These are phyloP conservation scores for Erebia aethiops DNA, from an alignment of 2,888 invertebrate species.

Conservation along the genomic window DNA sequence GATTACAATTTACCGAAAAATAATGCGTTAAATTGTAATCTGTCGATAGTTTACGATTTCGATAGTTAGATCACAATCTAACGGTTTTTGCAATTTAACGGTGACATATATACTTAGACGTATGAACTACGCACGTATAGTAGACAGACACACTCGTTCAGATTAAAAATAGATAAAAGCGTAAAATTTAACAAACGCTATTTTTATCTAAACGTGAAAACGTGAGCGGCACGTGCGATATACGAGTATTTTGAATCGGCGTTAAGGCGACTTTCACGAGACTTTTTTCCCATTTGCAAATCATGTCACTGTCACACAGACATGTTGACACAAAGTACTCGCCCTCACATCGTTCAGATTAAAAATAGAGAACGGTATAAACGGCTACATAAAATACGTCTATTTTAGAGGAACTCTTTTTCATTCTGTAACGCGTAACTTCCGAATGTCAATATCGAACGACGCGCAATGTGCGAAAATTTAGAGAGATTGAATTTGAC, in stretches of 20 bases:
- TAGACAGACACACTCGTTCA: not conserved
- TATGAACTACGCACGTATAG: too few relatives aligned
- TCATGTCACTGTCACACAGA: not conserved
- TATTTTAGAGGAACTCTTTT: slow-evolving; percentile 52
- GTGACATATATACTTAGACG: too few relatives aligned
- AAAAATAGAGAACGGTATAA: not conserved
- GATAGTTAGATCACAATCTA: too few relatives aligned
- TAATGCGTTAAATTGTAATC: too few relatives aligned
- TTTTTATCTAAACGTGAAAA: not conserved
- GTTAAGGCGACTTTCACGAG: not conserved
- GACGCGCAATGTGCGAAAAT: slow-evolving; percentile 49
- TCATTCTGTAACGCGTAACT: slow-evolving; percentile 51
- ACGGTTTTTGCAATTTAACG: too few relatives aligned
- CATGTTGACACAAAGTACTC: not conserved
- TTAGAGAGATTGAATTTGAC: not conserved
- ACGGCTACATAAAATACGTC: not conserved
- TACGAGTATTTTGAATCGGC: not conserved
- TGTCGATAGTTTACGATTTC: too few relatives aligned
- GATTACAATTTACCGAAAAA: too few relatives aligned
- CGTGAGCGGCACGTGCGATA: not conserved
- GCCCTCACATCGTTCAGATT: not conserved
- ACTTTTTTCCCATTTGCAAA: not conserved
- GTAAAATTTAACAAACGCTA: not conserved
- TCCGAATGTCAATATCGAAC: slow-evolving; percentile 75
- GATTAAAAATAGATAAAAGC: not conserved